These are phyloP conservation scores for Stramonita haemastoma DNA, from an alignment of 2,888 invertebrate genomes.

Conservation along the genomic window DNA sequence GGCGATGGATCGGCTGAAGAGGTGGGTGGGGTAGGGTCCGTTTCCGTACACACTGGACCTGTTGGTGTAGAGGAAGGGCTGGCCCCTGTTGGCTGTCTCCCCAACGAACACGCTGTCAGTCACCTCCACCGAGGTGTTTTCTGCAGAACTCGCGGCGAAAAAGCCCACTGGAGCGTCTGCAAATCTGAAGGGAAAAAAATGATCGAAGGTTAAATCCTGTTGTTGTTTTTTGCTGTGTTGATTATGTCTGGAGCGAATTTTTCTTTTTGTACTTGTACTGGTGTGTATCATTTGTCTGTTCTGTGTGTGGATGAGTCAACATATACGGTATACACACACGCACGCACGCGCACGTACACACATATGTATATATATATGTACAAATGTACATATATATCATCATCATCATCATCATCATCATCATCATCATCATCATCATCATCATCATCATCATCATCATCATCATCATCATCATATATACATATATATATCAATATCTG, in stretches of 20 bases:
- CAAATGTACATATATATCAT: no score
- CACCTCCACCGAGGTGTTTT: slow-evolving; percentile 37
- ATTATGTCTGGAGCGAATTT: no score
- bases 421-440: no score
- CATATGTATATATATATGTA: no score
- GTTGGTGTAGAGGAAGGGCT: background rate
- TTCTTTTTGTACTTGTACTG: no score
- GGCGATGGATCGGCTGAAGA: slow-evolving; percentile 11
- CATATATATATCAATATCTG: no score
- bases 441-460: slow-evolving; percentile 7
- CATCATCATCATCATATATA: slow-evolving; percentile 4
- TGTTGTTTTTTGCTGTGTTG: no score
- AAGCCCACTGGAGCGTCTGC: slow-evolving; percentile 43
- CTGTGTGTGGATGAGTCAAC: no score
- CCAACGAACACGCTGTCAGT: slow-evolving; percentile 44
- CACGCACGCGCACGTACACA: no score
- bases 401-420: background rate
- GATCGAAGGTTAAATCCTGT: no score
- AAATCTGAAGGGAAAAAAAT: slow-evolving; percentile 36
- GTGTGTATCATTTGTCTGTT: no score
- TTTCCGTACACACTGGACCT: background rate
- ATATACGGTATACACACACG: no score
- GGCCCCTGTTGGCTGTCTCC: slow-evolving; percentile 42
- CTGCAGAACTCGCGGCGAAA: slow-evolving; percentile 24
- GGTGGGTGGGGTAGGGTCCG: background rate